Evolutionary conservation across 2,113 vertebrate species (phyloP).

Genomic region (Datnioides undecimradiatus): DNA sequence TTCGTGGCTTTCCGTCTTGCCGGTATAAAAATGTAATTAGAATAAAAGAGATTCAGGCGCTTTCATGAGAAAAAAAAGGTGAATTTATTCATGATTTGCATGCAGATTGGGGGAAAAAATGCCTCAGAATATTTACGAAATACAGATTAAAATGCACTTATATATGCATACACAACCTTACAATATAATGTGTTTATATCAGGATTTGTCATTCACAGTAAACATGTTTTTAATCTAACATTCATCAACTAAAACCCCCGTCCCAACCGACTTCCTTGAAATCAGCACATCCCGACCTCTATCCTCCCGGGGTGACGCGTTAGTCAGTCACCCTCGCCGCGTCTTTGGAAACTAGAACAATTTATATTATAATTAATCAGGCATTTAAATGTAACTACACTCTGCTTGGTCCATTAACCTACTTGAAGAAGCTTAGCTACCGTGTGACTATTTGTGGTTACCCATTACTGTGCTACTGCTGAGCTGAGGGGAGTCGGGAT

Average conservation of each 20-base stretch:
- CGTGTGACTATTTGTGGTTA: slow-evolving; percentile 39
- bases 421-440: slow-evolving; percentile 52
- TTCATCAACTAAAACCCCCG: slow-evolving; percentile 28
- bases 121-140: slow-evolving; percentile 57
- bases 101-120: slow-evolving; percentile 67
- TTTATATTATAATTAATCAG: slow-evolving; percentile 60
- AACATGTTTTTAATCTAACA: slow-evolving; percentile 62
- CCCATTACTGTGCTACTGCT: slow-evolving; percentile 34
- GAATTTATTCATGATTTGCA: slow-evolving; percentile 74
- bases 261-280: slow-evolving; percentile 26
- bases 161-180: slow-evolving; percentile 61
- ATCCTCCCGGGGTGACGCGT: slow-evolving; percentile 30
- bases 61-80: slow-evolving; percentile 48
- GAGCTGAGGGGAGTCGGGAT: slow-evolving; percentile 15
- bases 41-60: slow-evolving; percentile 46
- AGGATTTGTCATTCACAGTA: slow-evolving; percentile 73
- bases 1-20: not conserved
- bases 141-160: slow-evolving; percentile 68
- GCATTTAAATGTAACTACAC: slow-evolving; percentile 64
- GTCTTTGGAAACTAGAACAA: slow-evolving; percentile 63
- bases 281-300: slow-evolving; percentile 31
- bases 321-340: slow-evolving; percentile 27
- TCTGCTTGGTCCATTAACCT: slow-evolving; percentile 71
- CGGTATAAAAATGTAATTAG: not conserved
- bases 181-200: slow-evolving; percentile 47